Percentiles rank a stretch among this genome's conserved stretches.
Conservation (phyloP, 37 sponge, comb jelly and placozoan species). For the Cladorhizidae sp. region DNA sequence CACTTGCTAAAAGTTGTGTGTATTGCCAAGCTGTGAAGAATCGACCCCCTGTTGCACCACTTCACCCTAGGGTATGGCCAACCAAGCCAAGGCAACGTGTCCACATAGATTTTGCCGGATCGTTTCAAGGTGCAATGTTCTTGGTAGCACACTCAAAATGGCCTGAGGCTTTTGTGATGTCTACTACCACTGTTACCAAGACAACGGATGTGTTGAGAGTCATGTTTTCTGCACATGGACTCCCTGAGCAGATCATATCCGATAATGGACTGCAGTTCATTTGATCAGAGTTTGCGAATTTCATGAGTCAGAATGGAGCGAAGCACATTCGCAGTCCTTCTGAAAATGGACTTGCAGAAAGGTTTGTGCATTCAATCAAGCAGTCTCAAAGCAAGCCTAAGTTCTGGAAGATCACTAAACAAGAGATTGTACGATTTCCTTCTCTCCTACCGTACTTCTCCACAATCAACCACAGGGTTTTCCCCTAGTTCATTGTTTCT, state of each 20-base stretch:
- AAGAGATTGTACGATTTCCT: slow-evolving; percentile 25
- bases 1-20: slow-evolving; percentile 28
- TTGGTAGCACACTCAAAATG: too few relatives aligned
- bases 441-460: slow-evolving; percentile 33
- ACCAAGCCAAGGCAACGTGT: slow-evolving; percentile 33
- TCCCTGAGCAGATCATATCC: slow-evolving; percentile 42
- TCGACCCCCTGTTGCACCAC: slow-evolving; percentile 27
- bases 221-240: slow-evolving; percentile 35
- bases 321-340: slow-evolving; percentile 48
- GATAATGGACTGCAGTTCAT: slow-evolving; percentile 61
- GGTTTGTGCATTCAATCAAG: slow-evolving; percentile 44
- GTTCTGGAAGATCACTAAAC: slow-evolving; percentile 2
- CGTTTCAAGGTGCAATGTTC: slow-evolving; percentile 46
- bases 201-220: slow-evolving; percentile 39
- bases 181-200: slow-evolving; percentile 24
- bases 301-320: slow-evolving; percentile 42
- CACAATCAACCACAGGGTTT: slow-evolving; percentile 42
- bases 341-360: slow-evolving; percentile 43
- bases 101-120: slow-evolving; percentile 67
- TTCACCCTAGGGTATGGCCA: slow-evolving; percentile 64
- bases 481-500: slow-evolving; percentile 37
- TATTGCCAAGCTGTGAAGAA: slow-evolving; percentile 25
- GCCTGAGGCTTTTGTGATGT: slow-evolving; percentile 37
- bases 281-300: slow-evolving; percentile 33
- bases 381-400: slow-evolving; percentile 13